These are phyloP conservation scores for Sesia apiformis DNA, from an alignment of 2,888 invertebrate species.

Conservation along the genomic window DNA sequence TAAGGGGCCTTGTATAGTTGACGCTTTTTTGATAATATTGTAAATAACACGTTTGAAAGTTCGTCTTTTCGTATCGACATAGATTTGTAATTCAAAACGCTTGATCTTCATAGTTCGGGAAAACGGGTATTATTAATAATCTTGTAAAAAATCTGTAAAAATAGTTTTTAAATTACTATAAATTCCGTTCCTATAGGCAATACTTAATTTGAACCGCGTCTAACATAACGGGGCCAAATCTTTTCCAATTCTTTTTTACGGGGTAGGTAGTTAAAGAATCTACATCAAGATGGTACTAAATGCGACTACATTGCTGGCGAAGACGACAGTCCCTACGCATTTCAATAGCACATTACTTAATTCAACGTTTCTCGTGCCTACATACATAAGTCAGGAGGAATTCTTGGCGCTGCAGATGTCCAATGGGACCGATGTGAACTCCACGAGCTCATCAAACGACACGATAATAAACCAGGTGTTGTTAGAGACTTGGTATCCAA, in stretches of 20 bases:
- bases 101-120: conserved; percentile 23
- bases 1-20: conserved; percentile 19
- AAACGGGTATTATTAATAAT: conserved; percentile 35
- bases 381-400: conserved; percentile 72
- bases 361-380: conserved; percentile 65
- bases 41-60: conserved; percentile 10
- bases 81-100: neutral
- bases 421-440: conserved; percentile 64
- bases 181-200: conserved; percentile 52
- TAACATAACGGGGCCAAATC: conserved; percentile 47
- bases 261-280: conserved; percentile 21
- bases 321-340: conserved; percentile 39
- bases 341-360: conserved; percentile 44
- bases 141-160: conserved; percentile 18
- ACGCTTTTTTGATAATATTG: conserved; percentile 6
- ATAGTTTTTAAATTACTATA: conserved; percentile 1
- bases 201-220: conserved; percentile 15
- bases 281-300: conserved; percentile 51
- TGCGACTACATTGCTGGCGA: conserved; percentile 31
- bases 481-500: conserved; percentile 82
- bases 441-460: conserved; percentile 56
- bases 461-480: conserved; percentile 69
- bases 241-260: conserved; percentile 11
- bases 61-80: neutral
- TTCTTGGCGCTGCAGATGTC: conserved; percentile 74